Percentiles rank a stretch among this genome's conserved stretches.
phyloP scores from a whole-genome alignment of 2,888 invertebrate genomes.

The Tiliacea citrago region DNA sequence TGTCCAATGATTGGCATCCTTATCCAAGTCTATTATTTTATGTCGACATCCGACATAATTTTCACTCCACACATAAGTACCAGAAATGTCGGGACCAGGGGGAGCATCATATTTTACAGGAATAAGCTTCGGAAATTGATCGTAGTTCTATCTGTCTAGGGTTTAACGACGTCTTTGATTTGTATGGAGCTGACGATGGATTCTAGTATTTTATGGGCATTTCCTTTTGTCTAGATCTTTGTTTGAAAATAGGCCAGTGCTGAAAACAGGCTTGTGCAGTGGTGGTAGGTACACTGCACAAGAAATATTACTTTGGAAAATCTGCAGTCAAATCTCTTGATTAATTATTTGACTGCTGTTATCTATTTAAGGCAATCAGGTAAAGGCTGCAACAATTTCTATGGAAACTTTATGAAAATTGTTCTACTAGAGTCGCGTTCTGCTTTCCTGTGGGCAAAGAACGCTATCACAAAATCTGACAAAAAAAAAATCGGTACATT shows the following conservation, averaged over 20 bases:
- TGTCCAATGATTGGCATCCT: no score
- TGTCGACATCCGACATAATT: conserved; percentile 25
- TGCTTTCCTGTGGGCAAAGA: no score
- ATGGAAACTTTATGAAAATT: no score
- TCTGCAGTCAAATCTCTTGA: no score
- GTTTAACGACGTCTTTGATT: conserved; percentile 34
- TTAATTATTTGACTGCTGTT: no score
- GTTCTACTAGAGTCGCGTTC: no score
- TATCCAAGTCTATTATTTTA: neutral
- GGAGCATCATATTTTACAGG: conserved; percentile 32
- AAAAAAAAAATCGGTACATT: no score
- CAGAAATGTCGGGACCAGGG: conserved; percentile 32
- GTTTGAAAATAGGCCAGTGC: conserved; percentile 1
- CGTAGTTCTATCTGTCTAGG: conserved; percentile 14
- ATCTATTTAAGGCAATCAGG: no score
- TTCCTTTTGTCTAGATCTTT: conserved; percentile 7
- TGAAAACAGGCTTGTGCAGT: no score
- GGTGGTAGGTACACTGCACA: no score
- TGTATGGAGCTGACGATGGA: conserved; percentile 28
- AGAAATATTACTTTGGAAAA: neutral
- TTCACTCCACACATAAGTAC: conserved; percentile 11
- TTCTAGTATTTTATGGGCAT: conserved; percentile 24
- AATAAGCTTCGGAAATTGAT: conserved; percentile 41
- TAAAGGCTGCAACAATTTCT: no score
- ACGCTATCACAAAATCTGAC: no score